These are phyloP conservation scores for Antennarius maculatus DNA, from an alignment of 2,797 vertebrate species.

Conservation along the genomic window DNA sequence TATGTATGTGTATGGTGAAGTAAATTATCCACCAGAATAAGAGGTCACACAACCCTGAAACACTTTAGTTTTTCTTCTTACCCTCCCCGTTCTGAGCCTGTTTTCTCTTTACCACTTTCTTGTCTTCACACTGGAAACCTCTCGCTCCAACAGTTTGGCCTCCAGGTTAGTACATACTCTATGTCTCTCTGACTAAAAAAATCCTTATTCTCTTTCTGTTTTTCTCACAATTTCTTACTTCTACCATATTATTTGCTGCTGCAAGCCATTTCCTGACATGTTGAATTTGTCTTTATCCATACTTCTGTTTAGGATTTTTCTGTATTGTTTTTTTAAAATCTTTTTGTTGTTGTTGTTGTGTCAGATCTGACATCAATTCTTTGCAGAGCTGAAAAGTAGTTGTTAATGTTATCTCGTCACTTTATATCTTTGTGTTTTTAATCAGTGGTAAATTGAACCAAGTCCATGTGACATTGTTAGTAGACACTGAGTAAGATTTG, in stretches of 20 bases:
- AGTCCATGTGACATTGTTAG: background rate
- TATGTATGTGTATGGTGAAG: background rate
- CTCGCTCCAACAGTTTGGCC: constrained; percentile 71
- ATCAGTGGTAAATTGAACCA: no score
- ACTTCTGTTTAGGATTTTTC: constrained; percentile 9
- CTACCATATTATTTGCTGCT: constrained; percentile 2
- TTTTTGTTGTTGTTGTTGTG: background rate
- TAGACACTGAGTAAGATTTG: background rate
- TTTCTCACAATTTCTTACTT: constrained; percentile 14
- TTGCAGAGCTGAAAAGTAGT: constrained; percentile 11
- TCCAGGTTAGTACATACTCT: constrained; percentile 77
- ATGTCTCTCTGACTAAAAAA: constrained; percentile 9
- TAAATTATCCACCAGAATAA: constrained; percentile 1
- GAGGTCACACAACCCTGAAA: background rate
- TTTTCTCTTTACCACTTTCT: constrained; percentile 71
- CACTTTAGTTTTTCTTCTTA: constrained; percentile 14
- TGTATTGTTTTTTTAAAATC: background rate
- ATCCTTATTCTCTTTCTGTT: constrained; percentile 6
- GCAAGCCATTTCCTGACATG: constrained; percentile 4
- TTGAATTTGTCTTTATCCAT: constrained; percentile 4
- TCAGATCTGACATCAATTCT: constrained; percentile 25
- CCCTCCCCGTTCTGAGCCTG: constrained; percentile 57
- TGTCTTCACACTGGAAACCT: constrained; percentile 67
- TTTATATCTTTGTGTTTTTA: background rate
- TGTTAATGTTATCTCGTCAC: background rate